Base-by-base conservation (phyloP, 2,888 invertebrate genomes). In the Mythimna vitellina region DNA sequence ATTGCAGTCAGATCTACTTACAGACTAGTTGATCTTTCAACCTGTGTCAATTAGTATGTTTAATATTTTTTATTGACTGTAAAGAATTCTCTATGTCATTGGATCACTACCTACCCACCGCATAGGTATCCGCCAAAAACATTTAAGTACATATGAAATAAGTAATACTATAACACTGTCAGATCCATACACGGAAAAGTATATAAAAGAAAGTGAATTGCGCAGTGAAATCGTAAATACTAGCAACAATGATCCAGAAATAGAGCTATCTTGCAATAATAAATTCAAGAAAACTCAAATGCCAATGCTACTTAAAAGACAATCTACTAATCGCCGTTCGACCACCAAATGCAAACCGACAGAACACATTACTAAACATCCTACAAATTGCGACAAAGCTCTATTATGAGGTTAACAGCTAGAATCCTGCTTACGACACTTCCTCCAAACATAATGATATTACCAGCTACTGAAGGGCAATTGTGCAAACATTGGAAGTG, bases 341-440 rank as follows among this genome's bases (percentile, higher is more conserved):
- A 69, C 38, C 9, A 54, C 1, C 56, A 61, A 53, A 75, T 3
- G 10, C 6, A 32, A 68, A 68, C 53, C 77, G 53, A 63, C 68
- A 58, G 14, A 60, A 71, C n/a, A 38, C 9, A 46, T 79, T 79
- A 57, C 81, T n/a, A 81, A 54, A 81, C 56, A 68, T 77, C 81
- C 81, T n/a, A 20, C 63, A 42, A 29, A 62, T 80, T 80, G 35
- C 81, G 49, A 65, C 81, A 81, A 35, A 56, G 10, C 29, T 54
- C n/a, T n/a, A 63, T 51, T 56, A 51, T 46, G 46, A 62, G 17
- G 35, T 32, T 62, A 75, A 75, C 51, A 10, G 57, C 78, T 12
- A 29, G 49, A 58, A 80, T 81, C 70, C 76, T 80, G 70, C 57
- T 78, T 76, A 58, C 70, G 58, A 81, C 70, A 78, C 29, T 62